Base-by-base conservation (phyloP, 2,113 vertebrate genomes). In the Chiloscyllium plagiosum region DNA sequence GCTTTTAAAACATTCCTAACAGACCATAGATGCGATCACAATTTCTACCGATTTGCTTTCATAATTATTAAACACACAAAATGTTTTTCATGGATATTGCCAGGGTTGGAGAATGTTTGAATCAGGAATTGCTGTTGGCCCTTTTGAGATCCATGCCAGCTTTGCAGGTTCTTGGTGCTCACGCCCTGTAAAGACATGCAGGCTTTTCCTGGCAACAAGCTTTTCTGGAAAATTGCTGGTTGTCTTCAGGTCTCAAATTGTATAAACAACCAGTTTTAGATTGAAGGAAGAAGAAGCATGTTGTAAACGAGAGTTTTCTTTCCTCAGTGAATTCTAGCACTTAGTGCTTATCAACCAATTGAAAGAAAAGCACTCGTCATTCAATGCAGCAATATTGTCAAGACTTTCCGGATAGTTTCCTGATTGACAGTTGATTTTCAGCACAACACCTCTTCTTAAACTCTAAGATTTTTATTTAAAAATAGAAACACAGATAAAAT, bases 81-180 rank as follows among this genome's bases (percentile, higher is more conserved):
- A 0, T n/a, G n/a, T n/a, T n/a, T n/a, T n/a, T n/a, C n/a, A n/a
- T n/a, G n/a, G n/a, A n/a, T n/a, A n/a, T n/a, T n/a, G n/a, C n/a
- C n/a, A n/a, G n/a, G n/a, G n/a, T n/a, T n/a, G n/a, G n/a, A n/a
- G 56, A 96, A 97, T 96, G 96, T 96, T 96, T 97, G 96, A 97
- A 96, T 96, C 50, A 56, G 24, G 10, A 89, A 26, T 26, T 56
- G 24, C 42, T 89, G 24, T 29, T 56, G 24, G 26, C 13, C 6
- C 13, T 13, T 50, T 8, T 29, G 47, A 52, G 24, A 89, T 20
- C 24, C 86, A 56, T 89, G 50, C 50, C 50, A 89, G 24, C 50
- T 56, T 89, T 50, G 47, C 42, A 13, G 2, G n/a, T 80, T 15
- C n/a, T n/a, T 80, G 83, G 2, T 42, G 15, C 47, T 0, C 42